Evolutionary conservation across 2,888 invertebrate genomes (phyloP), one percentile per base, ranked within the genome.

Genomic region (Catonia carolina): DNA sequence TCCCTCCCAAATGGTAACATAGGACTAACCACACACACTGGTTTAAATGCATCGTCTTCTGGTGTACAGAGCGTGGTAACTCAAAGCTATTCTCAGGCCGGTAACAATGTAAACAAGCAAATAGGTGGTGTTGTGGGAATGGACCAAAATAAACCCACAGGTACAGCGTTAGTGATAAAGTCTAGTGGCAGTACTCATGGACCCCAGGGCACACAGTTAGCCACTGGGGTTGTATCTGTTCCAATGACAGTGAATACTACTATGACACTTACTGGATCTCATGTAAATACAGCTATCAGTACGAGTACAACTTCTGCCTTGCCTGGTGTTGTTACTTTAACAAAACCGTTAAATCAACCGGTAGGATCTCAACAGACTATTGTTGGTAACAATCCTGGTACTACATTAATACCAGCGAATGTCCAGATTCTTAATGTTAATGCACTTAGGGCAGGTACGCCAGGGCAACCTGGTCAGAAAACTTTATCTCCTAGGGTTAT

Each of bases 371-470:
- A 82, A 66, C 82, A 81, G 69, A 77, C 79, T 65, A 72, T 82
- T 63, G 78, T 83, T 61, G 75, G 77, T 62, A 79, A 79, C 65
- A 77, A 75, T 60, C 82, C 85, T 66, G n/a, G n/a, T n/a, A 81
- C 82, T 64, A 76, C 78, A 4, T 77, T 81, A 58, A 73, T 85
- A 63, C 85, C 85, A 55, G 76, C 79, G 68, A 88, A 87, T 75
- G 87, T 92, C 68, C 88, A 89, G 74, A 87, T 92, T 70, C 78
- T 91, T 66, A 91, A 90, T 73, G 87, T 77, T 48, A 77, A 77
- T 68, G 66, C 76, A 2, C 52, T 67, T 35, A 80, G 90, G 65
- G 85, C 87, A 53, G 84, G 82, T 60, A 79, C 83, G 60, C 85
- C 87, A 47, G 79, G 79, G 1, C 64, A 65, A 31, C 78, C 81